Conservation (phyloP, 2,888 invertebrate genomes). For the Capitulum mitella region DNA sequence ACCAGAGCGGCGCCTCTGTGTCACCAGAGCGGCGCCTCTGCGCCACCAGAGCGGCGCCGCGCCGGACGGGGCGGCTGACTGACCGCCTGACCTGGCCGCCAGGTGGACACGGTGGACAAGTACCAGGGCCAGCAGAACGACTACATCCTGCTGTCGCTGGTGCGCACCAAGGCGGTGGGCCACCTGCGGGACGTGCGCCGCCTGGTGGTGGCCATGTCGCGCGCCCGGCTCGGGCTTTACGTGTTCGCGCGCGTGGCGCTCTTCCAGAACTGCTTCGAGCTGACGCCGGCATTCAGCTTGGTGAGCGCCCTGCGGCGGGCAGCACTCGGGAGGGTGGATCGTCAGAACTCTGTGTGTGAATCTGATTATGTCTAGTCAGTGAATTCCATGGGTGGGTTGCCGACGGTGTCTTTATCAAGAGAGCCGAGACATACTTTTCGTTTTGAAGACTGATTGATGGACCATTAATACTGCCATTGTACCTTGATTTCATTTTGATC, state of each 20-base stretch:
- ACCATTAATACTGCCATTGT: no score
- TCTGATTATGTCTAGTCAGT: background rate
- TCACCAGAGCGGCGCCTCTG: no score
- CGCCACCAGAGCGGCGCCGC: no score
- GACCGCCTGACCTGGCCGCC: constrained; percentile 32
- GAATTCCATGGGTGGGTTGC: background rate
- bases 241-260: constrained; percentile 86
- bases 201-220: constrained; percentile 94
- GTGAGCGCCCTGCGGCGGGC: constrained; percentile 46
- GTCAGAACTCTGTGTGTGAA: background rate
- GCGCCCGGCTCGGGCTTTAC: constrained; percentile 92
- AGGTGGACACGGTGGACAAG: constrained; percentile 78
- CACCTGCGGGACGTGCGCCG: constrained; percentile 93
- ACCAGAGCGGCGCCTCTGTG: no score
- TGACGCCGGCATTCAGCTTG: constrained; percentile 90
- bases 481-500: no score
- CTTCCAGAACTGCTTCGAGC: constrained; percentile 93
- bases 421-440: background rate
- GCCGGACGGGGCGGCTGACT: no score
- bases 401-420: background rate
- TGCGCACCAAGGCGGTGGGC: constrained; percentile 93
- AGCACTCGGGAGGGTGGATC: background rate
- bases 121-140: constrained; percentile 99
- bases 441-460: no score
- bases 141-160: constrained; percentile 89